Evolutionary conservation across 2,888 invertebrate species (phyloP), one percentile per base, ranked within the genome.

Genomic region (Agrypnus murinus): DNA sequence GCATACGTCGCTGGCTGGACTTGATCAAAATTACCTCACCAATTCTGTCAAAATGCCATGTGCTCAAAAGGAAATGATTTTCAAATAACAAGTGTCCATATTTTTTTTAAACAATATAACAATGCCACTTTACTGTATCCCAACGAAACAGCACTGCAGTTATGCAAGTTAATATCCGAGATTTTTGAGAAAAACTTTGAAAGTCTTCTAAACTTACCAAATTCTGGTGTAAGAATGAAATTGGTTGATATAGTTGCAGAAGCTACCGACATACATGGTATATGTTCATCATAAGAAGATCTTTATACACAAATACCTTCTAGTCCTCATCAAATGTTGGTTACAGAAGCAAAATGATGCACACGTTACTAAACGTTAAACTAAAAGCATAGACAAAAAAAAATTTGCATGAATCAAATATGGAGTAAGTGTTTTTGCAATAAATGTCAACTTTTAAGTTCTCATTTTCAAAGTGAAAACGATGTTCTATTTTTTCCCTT

Each of bases 21-120:
- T 12, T 53, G 53, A 31, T n/a, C 10, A 7, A 53, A 12, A 53
- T 53, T 53, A 31, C 32, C 53, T 1, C 53, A 53, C 12, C 2
- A n/a, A n/a, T 9, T 1, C 1, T 53, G 31, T 7, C 7, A 12
- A 53, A 31, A 25, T 3, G 3, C 2, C 0, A 1, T 53, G 3
- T n/a, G 10, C 1, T n/a, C 10, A 14, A 7, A 10, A 2, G 12
- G 10, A n/a, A 12, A 31, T 12, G 31, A 25, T 53, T 25, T n/a
- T 31, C 12, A 8, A 2, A 1, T 12, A 31, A 12, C 1, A 3
- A 25, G n/a, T 31, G 10, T 12, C 7, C 32, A 53, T 10, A 53
- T 53, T n/a, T 8, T 8, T 2, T 12, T 53, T 9, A 53, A 53
- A 12, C n/a, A 17, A 14, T 55, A 55, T 14, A 1, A 34, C 14